Base-by-base conservation (phyloP, 1,140 invertebrate species). In the Pseudomyrmex cubaensis region DNA sequence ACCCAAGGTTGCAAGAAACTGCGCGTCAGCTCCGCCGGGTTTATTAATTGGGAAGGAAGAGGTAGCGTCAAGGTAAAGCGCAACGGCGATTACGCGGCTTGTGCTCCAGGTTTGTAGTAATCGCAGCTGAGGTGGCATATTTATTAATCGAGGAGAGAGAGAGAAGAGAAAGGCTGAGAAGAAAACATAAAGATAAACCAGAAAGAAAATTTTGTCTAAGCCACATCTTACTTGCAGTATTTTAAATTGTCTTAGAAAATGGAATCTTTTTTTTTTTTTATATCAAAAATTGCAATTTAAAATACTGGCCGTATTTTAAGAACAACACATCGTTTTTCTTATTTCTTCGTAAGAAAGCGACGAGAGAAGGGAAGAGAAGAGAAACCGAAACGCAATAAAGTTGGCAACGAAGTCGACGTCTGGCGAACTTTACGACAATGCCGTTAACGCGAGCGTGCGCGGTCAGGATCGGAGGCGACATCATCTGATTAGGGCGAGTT, bases 401-500 rank as follows among this genome's bases (percentile, higher is more conserved):
- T 35, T 78, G 67, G 75, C 74, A 67, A 67, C 74, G 64, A 44
- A 5, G 50, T 12, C 35, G 35, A 5, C 35, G 25, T 62, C 46
- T 35, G 48, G 72, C 70, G 20, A 20, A 54, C 48, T 66, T 22
- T 44, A 52, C 62, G 52, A 50, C 74, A 63, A 64, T 70, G 64
- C 48, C 59, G 77, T 85, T 85, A 62, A 63, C 76, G 73, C 52
- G 83, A 83, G 77, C 56, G 66, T 25, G 25, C 56, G 70, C 57
- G 77, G 82, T 83, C 67, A 75, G 72, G 57, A 56, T 66, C 48
- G 35, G 5, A 44, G 59, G 61, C 56, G 77, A 85, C 76, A 78
- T 87, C 87, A 93, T 93, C 92, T 92, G 92, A 93, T 93, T 91
- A 90, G 85, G 83, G 85, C 69, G 67, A 92, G 87, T 92, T 91